A percentile compares a stretch with the other conserved stretches of the same genome.
Evolutionary conservation across 2,113 vertebrate genomes (phyloP).

Genomic region (Apteryx mantelli): DNA sequence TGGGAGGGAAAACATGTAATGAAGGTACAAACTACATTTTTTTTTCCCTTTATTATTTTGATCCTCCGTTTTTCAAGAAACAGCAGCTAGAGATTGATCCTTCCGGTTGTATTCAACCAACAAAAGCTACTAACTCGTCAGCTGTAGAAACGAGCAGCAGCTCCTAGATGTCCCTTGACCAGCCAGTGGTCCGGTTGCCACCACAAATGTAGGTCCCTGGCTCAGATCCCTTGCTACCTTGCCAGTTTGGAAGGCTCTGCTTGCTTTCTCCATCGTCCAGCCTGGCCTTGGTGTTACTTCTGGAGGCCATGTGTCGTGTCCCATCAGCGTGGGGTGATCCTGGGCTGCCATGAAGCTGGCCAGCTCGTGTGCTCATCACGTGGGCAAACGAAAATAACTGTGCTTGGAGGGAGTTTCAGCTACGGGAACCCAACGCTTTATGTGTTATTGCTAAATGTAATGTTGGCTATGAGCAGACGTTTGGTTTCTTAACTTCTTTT

Average conservation of each 20-base stretch:
- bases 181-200: rapidly evolving
- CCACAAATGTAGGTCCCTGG: rapidly evolving
- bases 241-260: background rate
- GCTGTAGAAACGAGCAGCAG: background rate
- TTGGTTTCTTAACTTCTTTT: background rate
- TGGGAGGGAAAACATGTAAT: background rate
- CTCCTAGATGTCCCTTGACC: rapidly evolving
- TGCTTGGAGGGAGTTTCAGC: background rate
- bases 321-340: rapidly evolving
- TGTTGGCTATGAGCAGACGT: background rate
- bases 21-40: too few relatives aligned
- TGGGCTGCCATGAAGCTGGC: background rate
- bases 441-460: background rate
- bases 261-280: background rate
- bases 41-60: background rate
- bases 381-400: background rate
- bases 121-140: background rate
- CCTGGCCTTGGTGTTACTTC: background rate
- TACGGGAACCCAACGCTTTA: background rate
- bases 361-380: background rate
- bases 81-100: background rate
- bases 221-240: too few relatives aligned
- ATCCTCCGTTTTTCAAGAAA: background rate
- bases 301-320: background rate
- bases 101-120: background rate